Conservation (phyloP, 2,888 invertebrate genomes). For the Panzeria rudis region DNA sequence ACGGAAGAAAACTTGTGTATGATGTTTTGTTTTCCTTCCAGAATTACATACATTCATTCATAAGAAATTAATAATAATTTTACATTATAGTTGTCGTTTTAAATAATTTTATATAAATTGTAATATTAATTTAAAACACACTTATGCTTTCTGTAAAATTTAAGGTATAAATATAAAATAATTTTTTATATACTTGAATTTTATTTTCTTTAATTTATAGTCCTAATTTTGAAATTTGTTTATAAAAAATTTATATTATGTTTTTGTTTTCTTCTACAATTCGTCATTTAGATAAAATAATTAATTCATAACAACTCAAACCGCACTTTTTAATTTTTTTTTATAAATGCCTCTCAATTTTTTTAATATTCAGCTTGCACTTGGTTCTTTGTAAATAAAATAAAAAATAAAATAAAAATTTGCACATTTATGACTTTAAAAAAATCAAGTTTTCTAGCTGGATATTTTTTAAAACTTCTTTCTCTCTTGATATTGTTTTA, state of each 20-base stretch:
- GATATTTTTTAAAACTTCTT: constrained; percentile 28
- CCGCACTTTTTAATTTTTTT: constrained; percentile 29
- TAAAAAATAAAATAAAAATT: constrained; percentile 20
- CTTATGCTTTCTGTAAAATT: constrained; percentile 50
- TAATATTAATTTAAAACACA: constrained; percentile 18
- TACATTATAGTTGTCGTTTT: constrained; percentile 35
- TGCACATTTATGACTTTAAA: constrained; percentile 67
- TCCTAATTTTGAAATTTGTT: constrained; percentile 59
- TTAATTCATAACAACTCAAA: constrained; percentile 46
- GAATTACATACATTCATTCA: constrained; percentile 6
- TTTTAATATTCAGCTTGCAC: constrained; percentile 66
- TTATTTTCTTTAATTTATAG: constrained; percentile 34
- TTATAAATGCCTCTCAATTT: constrained; percentile 58
- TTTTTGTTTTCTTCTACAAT: constrained; percentile 15
- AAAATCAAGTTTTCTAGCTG: constrained; percentile 54
- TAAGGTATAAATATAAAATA: constrained; percentile 54
- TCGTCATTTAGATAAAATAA: constrained; percentile 38
- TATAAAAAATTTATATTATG: constrained; percentile 46
- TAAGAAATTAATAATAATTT: constrained; percentile 28
- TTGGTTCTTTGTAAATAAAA: constrained; percentile 52
- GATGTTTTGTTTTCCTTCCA: neutral
- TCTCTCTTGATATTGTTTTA: constrained; percentile 47
- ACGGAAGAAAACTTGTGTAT: neutral
- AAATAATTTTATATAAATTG: constrained; percentile 17
- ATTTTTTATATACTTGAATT: constrained; percentile 15